Evolutionary conservation across 53 echinoderm and acorn worm species (phyloP).

Genomic region (Echinarachnius parma): DNA sequence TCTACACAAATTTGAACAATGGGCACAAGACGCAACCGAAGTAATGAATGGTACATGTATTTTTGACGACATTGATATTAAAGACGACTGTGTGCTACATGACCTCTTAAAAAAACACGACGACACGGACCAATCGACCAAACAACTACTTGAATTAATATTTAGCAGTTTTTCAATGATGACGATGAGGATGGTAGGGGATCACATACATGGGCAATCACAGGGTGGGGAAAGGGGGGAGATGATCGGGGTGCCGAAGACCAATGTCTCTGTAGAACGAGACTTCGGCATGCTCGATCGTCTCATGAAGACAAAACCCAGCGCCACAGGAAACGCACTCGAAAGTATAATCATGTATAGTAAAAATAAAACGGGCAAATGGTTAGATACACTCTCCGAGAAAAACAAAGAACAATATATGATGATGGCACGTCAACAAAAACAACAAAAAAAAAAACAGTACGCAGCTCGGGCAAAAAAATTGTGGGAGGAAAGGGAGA

Average conservation of each 20-base stretch:
- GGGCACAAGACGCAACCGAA: conserved; percentile 37
- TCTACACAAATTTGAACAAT: conserved; percentile 10
- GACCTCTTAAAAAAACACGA: conserved; percentile 26
- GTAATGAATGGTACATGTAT: conserved; percentile 36
- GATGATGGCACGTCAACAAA: conserved; percentile 35
- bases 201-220: conserved; percentile 40
- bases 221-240: conserved; percentile 20
- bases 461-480: conserved; percentile 7
- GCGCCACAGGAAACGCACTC: conserved; percentile 14
- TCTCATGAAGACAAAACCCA: conserved; percentile 41
- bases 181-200: conserved; percentile 31
- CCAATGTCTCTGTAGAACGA: conserved; percentile 49
- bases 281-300: conserved; percentile 55
- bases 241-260: conserved; percentile 47
- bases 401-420: conserved; percentile 22
- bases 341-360: conserved; percentile 56
- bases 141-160: conserved; percentile 45
- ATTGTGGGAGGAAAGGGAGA: conserved; percentile 23
- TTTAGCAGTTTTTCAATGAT: conserved; percentile 42
- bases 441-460: neutral
- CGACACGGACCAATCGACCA: conserved; percentile 26
- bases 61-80: conserved; percentile 37
- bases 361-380: conserved; percentile 46
- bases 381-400: conserved; percentile 9
- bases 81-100: conserved; percentile 8